Base-by-base conservation (phyloP, 2,113 vertebrate species). In the Zeus faber region DNA sequence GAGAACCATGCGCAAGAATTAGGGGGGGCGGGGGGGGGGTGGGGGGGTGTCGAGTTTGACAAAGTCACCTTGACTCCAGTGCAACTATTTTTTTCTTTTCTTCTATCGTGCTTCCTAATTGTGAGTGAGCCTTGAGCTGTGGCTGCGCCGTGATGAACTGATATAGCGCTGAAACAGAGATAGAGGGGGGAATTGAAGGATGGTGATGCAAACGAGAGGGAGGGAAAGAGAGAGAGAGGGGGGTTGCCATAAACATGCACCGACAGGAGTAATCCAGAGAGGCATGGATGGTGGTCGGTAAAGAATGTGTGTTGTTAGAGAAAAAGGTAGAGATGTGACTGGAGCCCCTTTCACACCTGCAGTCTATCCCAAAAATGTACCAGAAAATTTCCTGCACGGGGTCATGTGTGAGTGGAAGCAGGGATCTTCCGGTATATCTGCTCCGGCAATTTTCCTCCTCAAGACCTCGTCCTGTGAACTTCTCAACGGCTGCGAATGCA, bases 51-150 rank as follows among this genome's bases (percentile, higher is more conserved):
- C 44, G 47, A 62, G 60, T 70, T 76, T 76, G 61, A 67, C 41
- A 3, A 68, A 59, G 79, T 80, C 81, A 80, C 83, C 79, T 83
- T 81, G 74, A 67, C 67, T 74, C 54, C 17, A 11, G 35, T 61
- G 74, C 72, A 69, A 81, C 81, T 67, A 80, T 80, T n/a, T 37
- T n/a, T 37, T 11, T 37, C 33, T 11, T 4, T 37, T 37, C 33
- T 37, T 37, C 33, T 76, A 58, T 64, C 76, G 72, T 60, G 57
- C 18, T 68, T 79, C 62, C 53, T 76, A 72, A 76, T 70, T 62
- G 67, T 10, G 54, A 33, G 62, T 3, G 68, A 22, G 54, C 39
- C 43, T 54, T 17, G 44, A 70, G 63, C 59, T 45, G 54, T 52
- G 41, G 53, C 48, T 14, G n/a, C n/a, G n/a, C n/a, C n/a, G n/a